Evolutionary conservation across 2,797 vertebrate species (phyloP).

Genomic region (Pipistrellus nathusii): DNA sequence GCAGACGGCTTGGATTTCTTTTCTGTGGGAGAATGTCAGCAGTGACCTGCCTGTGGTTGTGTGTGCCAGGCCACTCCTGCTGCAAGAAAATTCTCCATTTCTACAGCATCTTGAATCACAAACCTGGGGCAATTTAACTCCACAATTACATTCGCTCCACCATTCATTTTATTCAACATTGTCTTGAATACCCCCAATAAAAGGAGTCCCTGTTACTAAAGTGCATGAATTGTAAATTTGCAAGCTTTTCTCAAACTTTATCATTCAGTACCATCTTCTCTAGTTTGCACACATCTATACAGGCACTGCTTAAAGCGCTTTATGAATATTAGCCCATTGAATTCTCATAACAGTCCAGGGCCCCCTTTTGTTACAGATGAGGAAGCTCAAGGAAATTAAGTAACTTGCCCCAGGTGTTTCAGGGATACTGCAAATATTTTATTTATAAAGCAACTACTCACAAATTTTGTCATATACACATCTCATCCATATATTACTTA

Average conservation of each 20-base stretch:
- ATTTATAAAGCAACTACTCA: neutral
- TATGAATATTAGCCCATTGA: neutral
- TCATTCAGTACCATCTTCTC: neutral
- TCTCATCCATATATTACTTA: neutral
- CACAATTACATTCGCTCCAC: neutral
- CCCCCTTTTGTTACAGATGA: neutral
- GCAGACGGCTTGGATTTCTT: neutral
- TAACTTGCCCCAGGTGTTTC: neutral
- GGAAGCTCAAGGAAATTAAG: neutral
- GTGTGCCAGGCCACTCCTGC: neutral
- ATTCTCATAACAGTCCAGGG: neutral
- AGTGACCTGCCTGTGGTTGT: neutral
- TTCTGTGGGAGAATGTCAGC: neutral
- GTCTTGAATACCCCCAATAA: neutral
- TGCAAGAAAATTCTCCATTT: neutral
- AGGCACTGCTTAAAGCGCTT: neutral
- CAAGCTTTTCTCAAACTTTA: neutral
- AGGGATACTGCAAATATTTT: neutral
- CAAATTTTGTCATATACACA: neutral
- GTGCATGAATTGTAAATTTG: neutral
- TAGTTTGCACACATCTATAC: neutral
- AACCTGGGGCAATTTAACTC: neutral
- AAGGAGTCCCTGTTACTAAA: neutral
- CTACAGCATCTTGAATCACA: neutral
- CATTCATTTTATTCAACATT: slow-evolving; percentile 7